These are phyloP conservation scores for Eupithecia pulchellata DNA, from an alignment of 2,888 invertebrate genomes.

Conservation along the genomic window DNA sequence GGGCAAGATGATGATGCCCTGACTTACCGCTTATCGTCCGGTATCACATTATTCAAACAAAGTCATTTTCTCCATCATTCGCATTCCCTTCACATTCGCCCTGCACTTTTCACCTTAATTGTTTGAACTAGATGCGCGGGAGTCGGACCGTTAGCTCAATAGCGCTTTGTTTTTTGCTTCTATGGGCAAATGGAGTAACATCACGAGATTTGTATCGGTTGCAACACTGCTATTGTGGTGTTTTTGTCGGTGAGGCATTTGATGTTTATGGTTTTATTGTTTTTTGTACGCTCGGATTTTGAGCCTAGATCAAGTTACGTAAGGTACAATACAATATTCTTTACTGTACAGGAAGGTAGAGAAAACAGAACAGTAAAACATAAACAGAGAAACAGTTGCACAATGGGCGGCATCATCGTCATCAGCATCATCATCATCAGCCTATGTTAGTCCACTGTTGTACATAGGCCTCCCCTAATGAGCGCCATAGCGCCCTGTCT, in stretches of 20 bases:
- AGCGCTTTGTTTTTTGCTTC: constrained; percentile 31
- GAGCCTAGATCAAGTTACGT: neutral
- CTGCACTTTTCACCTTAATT: constrained; percentile 23
- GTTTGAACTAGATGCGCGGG: constrained; percentile 34
- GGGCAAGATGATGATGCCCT: too few relatives aligned
- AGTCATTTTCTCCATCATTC: neutral
- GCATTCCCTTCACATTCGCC: constrained; percentile 9
- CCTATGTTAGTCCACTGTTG: too few relatives aligned
- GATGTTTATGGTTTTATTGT: neutral
- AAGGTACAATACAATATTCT: too few relatives aligned
- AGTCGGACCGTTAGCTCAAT: constrained; percentile 31
- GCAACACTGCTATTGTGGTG: constrained; percentile 21
- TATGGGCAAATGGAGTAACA: constrained; percentile 24
- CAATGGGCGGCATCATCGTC: too few relatives aligned
- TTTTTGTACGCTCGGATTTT: neutral
- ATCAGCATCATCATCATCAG: too few relatives aligned
- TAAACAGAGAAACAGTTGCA: too few relatives aligned
- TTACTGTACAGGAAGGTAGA: too few relatives aligned
- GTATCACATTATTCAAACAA: neutral
- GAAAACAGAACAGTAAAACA: too few relatives aligned
- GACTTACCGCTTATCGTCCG: neutral
- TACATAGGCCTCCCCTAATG: too few relatives aligned
- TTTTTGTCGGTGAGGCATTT: constrained; percentile 16
- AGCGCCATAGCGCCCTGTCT: too few relatives aligned
- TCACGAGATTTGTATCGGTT: constrained; percentile 12